These are phyloP conservation scores for Noctua janthe DNA, from an alignment of 2,888 invertebrate genomes.

Conservation along the genomic window DNA sequence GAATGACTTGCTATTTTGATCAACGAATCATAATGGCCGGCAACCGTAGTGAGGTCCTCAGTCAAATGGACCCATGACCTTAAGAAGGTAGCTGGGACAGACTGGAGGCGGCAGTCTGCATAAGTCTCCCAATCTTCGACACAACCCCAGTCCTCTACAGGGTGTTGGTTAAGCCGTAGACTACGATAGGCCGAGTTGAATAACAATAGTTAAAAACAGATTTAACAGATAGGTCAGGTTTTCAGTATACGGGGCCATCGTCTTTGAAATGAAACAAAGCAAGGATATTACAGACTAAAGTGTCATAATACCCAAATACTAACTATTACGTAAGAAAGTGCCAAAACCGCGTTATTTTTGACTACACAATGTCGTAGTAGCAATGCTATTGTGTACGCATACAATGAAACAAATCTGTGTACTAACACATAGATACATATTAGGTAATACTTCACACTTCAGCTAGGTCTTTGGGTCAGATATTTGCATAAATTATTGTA, in stretches of 20 bases:
- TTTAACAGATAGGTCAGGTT: background rate
- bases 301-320: conserved; percentile 40
- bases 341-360: conserved; percentile 29
- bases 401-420: conserved; percentile 35
- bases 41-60: too few species aligned
- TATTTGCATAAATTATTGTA: conserved; percentile 63
- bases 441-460: conserved; percentile 53
- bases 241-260: background rate
- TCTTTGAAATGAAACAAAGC: conserved; percentile 12
- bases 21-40: background rate
- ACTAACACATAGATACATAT: conserved; percentile 23
- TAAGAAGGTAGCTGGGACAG: background rate
- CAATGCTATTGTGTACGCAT: conserved; percentile 55
- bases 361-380: conserved; percentile 52
- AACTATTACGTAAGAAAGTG: conserved; percentile 44
- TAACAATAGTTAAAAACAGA: background rate
- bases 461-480: conserved; percentile 69
- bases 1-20: background rate
- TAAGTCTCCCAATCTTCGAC: background rate
- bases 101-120: background rate
- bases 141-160: background rate
- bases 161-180: background rate
- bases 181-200: background rate
- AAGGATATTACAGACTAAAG: conserved; percentile 25
- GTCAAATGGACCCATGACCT: too few species aligned